Evolutionary conservation across 2,888 invertebrate species (phyloP).

Genomic region (Ischnura elegans): DNA sequence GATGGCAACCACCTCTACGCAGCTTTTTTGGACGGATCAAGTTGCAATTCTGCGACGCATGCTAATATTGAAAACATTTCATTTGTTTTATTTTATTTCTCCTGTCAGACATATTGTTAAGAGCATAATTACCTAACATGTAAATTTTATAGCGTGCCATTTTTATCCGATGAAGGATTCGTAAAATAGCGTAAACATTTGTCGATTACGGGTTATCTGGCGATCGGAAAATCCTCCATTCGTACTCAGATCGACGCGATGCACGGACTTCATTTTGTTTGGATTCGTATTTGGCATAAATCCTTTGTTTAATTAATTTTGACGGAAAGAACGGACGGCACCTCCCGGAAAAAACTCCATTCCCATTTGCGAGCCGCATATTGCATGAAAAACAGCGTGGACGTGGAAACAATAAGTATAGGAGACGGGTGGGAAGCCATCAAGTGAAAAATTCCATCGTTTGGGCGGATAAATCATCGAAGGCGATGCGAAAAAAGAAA

Average conservation of each 20-base stretch:
- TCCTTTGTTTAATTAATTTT: background rate
- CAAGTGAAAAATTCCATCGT: constrained; percentile 15
- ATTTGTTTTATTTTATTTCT: no score
- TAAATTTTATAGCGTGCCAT: background rate
- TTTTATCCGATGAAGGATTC: background rate
- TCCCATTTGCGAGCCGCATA: background rate
- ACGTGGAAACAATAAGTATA: background rate
- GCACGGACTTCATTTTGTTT: background rate
- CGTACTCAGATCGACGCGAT: background rate
- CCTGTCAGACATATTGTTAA: no score
- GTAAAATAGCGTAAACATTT: background rate
- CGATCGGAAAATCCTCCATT: background rate
- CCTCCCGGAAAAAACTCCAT: background rate
- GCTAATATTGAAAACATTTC: no score
- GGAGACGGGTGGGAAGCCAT: background rate
- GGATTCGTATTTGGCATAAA: background rate
- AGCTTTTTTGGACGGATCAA: no score
- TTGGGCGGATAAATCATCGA: background rate
- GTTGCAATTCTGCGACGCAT: no score
- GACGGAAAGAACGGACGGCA: background rate
- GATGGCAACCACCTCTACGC: no score
- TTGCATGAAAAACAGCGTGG: background rate
- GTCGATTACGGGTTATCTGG: background rate
- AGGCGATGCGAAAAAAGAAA: background rate
- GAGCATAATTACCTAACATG: no score